Conservation (phyloP, 2,113 vertebrate genomes). For the Symphodus melops region DNA sequence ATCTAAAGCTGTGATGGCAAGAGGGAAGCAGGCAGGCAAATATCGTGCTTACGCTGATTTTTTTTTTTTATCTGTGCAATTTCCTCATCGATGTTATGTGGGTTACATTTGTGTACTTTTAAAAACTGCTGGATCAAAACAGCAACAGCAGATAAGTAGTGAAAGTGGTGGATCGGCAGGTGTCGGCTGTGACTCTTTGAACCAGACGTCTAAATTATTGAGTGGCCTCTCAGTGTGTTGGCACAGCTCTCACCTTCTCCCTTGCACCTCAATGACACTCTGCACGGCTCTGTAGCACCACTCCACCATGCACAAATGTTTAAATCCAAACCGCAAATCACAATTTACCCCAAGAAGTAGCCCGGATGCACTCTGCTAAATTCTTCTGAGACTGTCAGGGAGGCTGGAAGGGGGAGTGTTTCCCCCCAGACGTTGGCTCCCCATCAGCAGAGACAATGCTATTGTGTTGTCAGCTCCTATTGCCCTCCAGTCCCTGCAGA, state of each 20-base stretch:
- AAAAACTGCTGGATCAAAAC: constrained; percentile 37
- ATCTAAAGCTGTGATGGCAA: constrained; percentile 46
- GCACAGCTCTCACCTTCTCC: constrained; percentile 45
- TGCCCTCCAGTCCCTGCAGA: constrained; percentile 54
- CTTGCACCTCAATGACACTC: constrained; percentile 40
- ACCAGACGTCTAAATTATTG: constrained; percentile 69
- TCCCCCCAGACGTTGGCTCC: constrained; percentile 52
- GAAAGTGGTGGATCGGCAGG: constrained; percentile 47
- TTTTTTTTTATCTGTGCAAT: constrained; percentile 59
- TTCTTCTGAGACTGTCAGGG: constrained; percentile 21
- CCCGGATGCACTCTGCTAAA: constrained; percentile 1
- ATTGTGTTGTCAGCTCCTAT: constrained; percentile 76
- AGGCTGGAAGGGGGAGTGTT: constrained; percentile 22
- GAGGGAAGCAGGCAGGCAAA: constrained; percentile 43
- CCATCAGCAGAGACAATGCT: constrained; percentile 68
- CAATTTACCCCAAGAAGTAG: constrained; percentile 41
- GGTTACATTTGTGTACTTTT: constrained; percentile 53
- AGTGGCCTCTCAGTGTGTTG: constrained; percentile 65
- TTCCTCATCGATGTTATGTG: constrained; percentile 58
- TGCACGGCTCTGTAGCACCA: constrained; percentile 24
- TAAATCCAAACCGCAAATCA: constrained; percentile 21
- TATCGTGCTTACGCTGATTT: constrained; percentile 61
- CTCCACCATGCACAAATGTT: constrained; percentile 29
- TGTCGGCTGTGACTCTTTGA: constrained; percentile 62
- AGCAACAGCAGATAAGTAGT: constrained; percentile 33